A percentile compares a stretch with the other conserved stretches of the same genome.
Evolutionary conservation across 2,888 invertebrate genomes (phyloP).

Genomic region (Dioctria linearis): DNA sequence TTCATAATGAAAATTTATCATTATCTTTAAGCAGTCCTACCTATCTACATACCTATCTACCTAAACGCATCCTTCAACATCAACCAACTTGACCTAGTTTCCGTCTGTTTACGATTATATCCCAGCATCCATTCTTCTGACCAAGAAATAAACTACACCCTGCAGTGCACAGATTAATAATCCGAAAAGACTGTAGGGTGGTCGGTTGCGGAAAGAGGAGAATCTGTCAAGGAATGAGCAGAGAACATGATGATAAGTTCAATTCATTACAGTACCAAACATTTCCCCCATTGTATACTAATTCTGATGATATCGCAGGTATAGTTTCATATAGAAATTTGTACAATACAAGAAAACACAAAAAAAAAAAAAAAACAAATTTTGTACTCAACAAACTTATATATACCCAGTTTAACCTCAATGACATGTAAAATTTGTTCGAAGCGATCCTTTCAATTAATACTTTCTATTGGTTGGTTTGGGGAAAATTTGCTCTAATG

Average conservation of each 20-base stretch:
- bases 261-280: slow-evolving; percentile 2
- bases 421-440: neutral
- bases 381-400: neutral
- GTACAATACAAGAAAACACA: neutral
- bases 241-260: slow-evolving; percentile 13
- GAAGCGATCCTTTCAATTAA: neutral
- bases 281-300: neutral
- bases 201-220: neutral
- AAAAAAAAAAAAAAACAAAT: neutral
- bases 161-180: slow-evolving; percentile 31
- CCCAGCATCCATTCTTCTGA: slow-evolving; percentile 9
- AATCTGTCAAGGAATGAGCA: neutral
- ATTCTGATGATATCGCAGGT: neutral
- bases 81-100: slow-evolving; percentile 37
- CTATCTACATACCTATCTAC: neutral
- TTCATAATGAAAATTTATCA: slow-evolving; percentile 34
- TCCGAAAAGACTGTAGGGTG: neutral
- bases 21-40: neutral
- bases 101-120: slow-evolving; percentile 20
- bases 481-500: slow-evolving; percentile 5
- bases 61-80: slow-evolving; percentile 1
- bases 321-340: neutral
- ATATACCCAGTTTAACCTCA: neutral
- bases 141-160: slow-evolving; percentile 20
- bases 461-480: neutral